Percentiles rank a stretch among this genome's conserved stretches.
Evolutionary conservation across 2,888 invertebrate genomes (phyloP).

Genomic region (Eulithis prunata): DNA sequence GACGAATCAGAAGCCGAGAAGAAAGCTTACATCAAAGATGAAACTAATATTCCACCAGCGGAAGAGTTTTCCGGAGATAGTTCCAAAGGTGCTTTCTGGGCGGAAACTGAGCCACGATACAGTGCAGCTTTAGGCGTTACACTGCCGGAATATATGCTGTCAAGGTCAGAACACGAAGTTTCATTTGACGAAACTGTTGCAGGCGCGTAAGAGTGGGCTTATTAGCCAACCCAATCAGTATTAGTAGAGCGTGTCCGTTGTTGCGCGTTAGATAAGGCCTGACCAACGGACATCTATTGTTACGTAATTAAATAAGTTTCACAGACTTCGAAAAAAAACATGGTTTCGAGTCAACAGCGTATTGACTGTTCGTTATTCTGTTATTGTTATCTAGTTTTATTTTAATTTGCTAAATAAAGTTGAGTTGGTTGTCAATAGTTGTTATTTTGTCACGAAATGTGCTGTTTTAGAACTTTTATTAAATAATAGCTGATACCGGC

Average conservation of each 20-base stretch:
- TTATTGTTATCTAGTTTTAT: slow-evolving; percentile 82
- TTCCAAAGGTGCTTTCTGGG: slow-evolving; percentile 86
- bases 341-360: slow-evolving; percentile 27
- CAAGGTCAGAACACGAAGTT: slow-evolving; percentile 87
- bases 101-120: slow-evolving; percentile 87
- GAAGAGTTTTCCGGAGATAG: slow-evolving; percentile 82
- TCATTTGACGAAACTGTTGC: slow-evolving; percentile 86
- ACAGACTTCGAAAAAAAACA: slow-evolving; percentile 51
- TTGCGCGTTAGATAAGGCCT: slow-evolving; percentile 67
- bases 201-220: slow-evolving; percentile 68
- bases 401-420: slow-evolving; percentile 48
- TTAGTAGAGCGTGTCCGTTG: slow-evolving; percentile 79
- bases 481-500: too few species aligned
- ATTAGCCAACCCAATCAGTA: slow-evolving; percentile 67
- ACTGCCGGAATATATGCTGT: slow-evolving; percentile 88
- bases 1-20: slow-evolving; percentile 64
- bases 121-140: slow-evolving; percentile 86
- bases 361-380: slow-evolving; percentile 43
- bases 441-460: slow-evolving; percentile 18
- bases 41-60: slow-evolving; percentile 73
- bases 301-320: slow-evolving; percentile 75
- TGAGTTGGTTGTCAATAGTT: slow-evolving; percentile 47
- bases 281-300: slow-evolving; percentile 68
- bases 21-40: slow-evolving; percentile 63
- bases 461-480: neutral